These are phyloP conservation scores for Drosophila cardini DNA, from an alignment of 1,140 invertebrate species.

Conservation along the genomic window DNA sequence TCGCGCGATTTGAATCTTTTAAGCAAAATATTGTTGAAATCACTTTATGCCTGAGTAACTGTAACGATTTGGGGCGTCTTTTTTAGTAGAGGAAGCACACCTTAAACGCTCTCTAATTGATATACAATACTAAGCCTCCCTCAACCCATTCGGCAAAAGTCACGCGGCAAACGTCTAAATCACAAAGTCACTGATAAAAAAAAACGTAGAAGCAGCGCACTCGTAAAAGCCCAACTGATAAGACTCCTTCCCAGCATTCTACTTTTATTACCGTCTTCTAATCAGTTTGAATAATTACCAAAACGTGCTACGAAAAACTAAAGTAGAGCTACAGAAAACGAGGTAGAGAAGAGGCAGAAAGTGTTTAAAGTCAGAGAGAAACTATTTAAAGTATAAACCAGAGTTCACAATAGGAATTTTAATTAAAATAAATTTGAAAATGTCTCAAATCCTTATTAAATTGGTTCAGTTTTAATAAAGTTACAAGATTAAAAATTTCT, in stretches of 20 bases:
- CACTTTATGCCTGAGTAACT: slow-evolving; percentile 74
- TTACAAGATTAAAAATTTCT: neutral
- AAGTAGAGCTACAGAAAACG: neutral
- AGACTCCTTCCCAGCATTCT: slow-evolving; percentile 59
- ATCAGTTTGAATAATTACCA: slow-evolving; percentile 79
- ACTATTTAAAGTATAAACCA: neutral
- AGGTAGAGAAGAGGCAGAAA: neutral
- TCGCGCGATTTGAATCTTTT: slow-evolving; percentile 83
- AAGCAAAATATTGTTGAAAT: slow-evolving; percentile 83
- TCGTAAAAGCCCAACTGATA: slow-evolving; percentile 60
- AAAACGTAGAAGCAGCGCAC: slow-evolving; percentile 37
- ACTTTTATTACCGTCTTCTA: slow-evolving; percentile 65
- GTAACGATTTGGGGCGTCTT: slow-evolving; percentile 9
- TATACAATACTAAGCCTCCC: slow-evolving; percentile 46
- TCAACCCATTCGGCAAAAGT: slow-evolving; percentile 34
- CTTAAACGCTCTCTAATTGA: slow-evolving; percentile 66
- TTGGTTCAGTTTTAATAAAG: neutral
- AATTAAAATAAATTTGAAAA: too few species aligned
- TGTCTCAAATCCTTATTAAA: too few species aligned
- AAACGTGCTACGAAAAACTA: slow-evolving; percentile 51
- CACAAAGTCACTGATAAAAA: slow-evolving; percentile 54
- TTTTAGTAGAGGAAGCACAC: slow-evolving; percentile 30
- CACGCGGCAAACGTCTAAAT: slow-evolving; percentile 72
- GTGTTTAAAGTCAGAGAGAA: neutral
- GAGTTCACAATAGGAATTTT: too few species aligned